Percentiles rank a stretch among this genome's conserved stretches.
These are phyloP conservation scores for Coilia nasus DNA, from an alignment of 2,797 vertebrate species.

Conservation along the genomic window DNA sequence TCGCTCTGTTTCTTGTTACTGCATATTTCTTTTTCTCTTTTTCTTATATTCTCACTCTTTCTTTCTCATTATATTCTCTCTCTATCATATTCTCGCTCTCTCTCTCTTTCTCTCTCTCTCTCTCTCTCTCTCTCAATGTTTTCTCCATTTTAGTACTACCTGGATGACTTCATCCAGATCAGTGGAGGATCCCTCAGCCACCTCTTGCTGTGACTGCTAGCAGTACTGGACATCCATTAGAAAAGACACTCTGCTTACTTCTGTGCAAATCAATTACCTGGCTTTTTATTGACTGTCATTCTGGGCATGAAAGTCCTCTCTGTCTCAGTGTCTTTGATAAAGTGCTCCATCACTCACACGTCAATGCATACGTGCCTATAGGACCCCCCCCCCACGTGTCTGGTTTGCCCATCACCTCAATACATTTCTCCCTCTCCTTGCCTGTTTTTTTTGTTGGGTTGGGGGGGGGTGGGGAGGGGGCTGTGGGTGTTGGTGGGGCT, in stretches of 20 bases:
- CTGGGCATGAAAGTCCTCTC: conserved; percentile 40
- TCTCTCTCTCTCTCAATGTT: neutral
- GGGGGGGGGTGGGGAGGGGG: too few relatives aligned
- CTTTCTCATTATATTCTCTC: neutral
- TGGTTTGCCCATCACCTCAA: neutral
- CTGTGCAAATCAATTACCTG: conserved; percentile 49
- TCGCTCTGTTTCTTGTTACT: neutral
- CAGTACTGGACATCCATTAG: conserved; percentile 52
- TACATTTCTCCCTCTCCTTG: neutral
- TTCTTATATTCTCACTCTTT: neutral
- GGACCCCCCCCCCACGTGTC: too few relatives aligned
- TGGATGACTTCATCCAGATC: conserved; percentile 22
- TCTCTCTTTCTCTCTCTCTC: too few relatives aligned
- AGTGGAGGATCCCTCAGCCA: conserved; percentile 40
- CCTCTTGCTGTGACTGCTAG: conserved; percentile 49
- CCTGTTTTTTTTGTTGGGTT: neutral
- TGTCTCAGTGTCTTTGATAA: conserved; percentile 33
- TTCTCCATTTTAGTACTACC: neutral
- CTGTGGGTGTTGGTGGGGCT: neutral
- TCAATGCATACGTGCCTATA: conserved; percentile 22
- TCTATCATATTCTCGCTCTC: too few relatives aligned
- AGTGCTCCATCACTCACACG: conserved; percentile 40
- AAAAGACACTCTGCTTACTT: conserved; percentile 41
- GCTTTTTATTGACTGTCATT: conserved; percentile 38
- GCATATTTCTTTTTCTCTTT: too few relatives aligned